Evolutionary conservation across 2,888 invertebrate species (phyloP), one percentile per base, ranked within the genome.

Genomic region (Unio delphinus): DNA sequence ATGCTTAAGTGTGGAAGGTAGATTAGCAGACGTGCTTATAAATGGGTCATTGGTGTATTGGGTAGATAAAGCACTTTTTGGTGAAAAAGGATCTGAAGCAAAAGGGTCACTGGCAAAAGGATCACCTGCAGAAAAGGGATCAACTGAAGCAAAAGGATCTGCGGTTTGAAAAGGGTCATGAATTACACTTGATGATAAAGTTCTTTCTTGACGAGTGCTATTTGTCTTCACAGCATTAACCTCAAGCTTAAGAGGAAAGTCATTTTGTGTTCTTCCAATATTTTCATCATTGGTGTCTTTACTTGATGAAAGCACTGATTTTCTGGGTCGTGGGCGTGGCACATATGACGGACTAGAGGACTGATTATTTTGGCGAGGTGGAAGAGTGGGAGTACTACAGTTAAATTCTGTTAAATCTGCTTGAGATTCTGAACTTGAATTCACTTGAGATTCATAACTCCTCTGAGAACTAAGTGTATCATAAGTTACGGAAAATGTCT

Each of bases 111-210:
- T 67, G 57, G 77, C 67, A 70, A 77, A 77, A 58, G 77, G 77
- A 56, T 77, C 77, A 58, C 69, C 56, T 54, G 65, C 62, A 6
- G 67, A 69, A 67, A 75, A 75, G 54, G 73, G 75, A 54, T 75
- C 73, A 17, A 73, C 69, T 26, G 69, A 66, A 34, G 79, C 80
- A 71, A 81, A 81, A 28, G 81, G 81, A 63, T 81, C 81, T 58
- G 75, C 69, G 20, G 72, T 70, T 26, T 72, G 70, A 76, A 81
- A 80, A 26, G 81, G 81, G 61, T 81, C 80, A 56, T 75, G 69
- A 28, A 81, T 70, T 28, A 68, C 66, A 68, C 70, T 70, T 28
- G 45, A 45, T 45, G 11, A 45, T 15, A 11, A 45, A 45, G 45
- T 45, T 45, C 45, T 45, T 45, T 15, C 45, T 11, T 15, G 45